A percentile compares a stretch with the other conserved stretches of the same genome.
phyloP scores from a whole-genome alignment of 2,888 invertebrate genomes.

The Trimorus sp. region DNA sequence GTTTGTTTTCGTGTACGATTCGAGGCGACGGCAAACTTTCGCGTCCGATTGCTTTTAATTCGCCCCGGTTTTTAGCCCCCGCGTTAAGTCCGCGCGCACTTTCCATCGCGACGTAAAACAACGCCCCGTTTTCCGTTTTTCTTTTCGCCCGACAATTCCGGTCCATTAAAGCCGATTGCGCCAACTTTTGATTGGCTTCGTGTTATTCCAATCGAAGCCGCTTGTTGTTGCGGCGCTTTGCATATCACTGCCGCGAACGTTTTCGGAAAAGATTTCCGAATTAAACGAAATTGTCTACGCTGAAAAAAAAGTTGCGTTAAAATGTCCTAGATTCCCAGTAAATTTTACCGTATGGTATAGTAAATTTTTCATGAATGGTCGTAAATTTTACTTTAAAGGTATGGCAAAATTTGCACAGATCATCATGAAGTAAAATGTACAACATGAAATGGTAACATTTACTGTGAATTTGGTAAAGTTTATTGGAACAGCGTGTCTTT shows the following conservation, averaged over 20 bases:
- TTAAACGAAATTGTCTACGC: too few relatives aligned
- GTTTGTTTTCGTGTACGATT: constrained; percentile 27
- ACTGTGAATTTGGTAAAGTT: too few relatives aligned
- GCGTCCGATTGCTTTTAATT: constrained; percentile 43
- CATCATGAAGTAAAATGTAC: too few relatives aligned
- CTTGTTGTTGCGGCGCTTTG: constrained; percentile 27
- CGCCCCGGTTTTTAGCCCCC: neutral
- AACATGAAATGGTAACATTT: too few relatives aligned
- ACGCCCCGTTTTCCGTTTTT: constrained; percentile 7
- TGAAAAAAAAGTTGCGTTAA: too few relatives aligned
- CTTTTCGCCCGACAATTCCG: constrained; percentile 4
- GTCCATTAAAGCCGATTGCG: constrained; percentile 29
- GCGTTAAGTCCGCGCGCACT: constrained; percentile 41
- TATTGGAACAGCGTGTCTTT: constrained; percentile 18
- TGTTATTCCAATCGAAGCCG: constrained; percentile 45
- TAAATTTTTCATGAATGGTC: too few relatives aligned
- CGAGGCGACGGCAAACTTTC: constrained; percentile 29
- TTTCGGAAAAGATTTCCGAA: neutral
- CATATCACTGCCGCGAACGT: neutral
- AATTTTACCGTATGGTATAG: too few relatives aligned
- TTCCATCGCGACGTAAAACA: neutral
- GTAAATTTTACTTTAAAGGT: too few relatives aligned
- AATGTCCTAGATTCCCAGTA: too few relatives aligned
- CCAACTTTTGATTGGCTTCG: constrained; percentile 8
- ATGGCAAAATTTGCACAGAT: too few relatives aligned